Conservation (phyloP, 2,888 invertebrate genomes). For the Phortica magna region DNA sequence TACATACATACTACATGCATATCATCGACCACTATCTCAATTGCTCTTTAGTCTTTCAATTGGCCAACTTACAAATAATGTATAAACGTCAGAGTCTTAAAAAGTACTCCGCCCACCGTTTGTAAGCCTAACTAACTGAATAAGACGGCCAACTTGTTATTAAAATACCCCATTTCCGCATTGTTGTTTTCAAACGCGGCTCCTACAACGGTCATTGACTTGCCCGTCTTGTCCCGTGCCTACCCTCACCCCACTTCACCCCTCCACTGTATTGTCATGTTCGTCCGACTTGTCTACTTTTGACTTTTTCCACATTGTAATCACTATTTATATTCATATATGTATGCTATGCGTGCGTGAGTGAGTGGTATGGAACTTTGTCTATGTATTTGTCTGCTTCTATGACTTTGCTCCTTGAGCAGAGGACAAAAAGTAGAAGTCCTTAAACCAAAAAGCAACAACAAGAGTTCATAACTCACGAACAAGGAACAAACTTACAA, state of each 20-base stretch:
- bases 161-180: not conserved
- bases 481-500: too few relatives aligned
- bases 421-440: not conserved
- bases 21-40: not conserved
- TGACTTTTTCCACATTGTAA: slow-evolving; percentile 16
- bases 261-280: not conserved
- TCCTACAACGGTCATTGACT: not conserved
- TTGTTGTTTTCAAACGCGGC: not conserved
- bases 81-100: not conserved
- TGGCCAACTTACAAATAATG: not conserved
- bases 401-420: not conserved
- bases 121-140: not conserved
- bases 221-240: too few relatives aligned
- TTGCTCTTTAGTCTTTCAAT: not conserved
- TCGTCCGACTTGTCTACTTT: not conserved
- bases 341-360: not conserved
- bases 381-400: not conserved
- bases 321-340: slow-evolving; percentile 21
- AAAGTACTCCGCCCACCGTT: not conserved
- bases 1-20: not conserved
- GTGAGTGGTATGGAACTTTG: not conserved
- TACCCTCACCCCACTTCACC: too few relatives aligned
- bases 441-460: not conserved
- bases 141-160: not conserved
- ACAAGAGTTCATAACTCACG: not conserved